Evolutionary conservation across 2,113 vertebrate genomes (phyloP), one percentile per base, ranked within the genome.

Genomic region (Lagenorhynchus albirostris): DNA sequence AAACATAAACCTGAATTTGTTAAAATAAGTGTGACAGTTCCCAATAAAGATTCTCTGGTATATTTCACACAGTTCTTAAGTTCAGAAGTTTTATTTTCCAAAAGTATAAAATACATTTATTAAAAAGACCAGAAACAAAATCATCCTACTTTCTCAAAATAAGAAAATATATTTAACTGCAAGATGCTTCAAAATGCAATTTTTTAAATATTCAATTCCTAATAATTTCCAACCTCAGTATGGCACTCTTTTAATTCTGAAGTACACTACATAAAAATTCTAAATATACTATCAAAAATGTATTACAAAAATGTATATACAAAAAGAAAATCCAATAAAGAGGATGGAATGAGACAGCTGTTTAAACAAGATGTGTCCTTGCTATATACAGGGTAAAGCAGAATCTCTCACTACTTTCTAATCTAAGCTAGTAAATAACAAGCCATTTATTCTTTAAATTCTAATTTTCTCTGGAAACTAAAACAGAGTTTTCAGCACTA

Each of bases 321-420:
- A 91, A 94, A 96, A 95, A 97, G 76, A 93, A 96, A 97, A 96
- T 81, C 29, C 85, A 96, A 81, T 50, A 92, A 90, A 96, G 94
- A 98, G 89, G 89, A 94, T 53, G 83, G 88, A 89, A 94, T 80
- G 82, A 97, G 77, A n/a, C 26, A 97, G 33, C 26, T 94, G 77
- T 67, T 98, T 94, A 94, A 91, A 96, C 15, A 71, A 67, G 2
- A 76, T 79, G 26, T 65, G 63, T 80, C 50, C 85, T 70, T 83
- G 23, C 79, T 86, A 95, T 44, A 68, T 83, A 96, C 44, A 68
- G 58, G 5, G 11, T 71, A 63, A 91, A 60, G 36, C 50, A 97
- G 88, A 96, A 96, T 96, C 2, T 97, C 50, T 58, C 67, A 95
- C 12, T 96, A n/a, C 63, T 97, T 94, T 97, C 44, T 96, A 89